These are phyloP conservation scores for Scaptodrosophila latifasciaeformis DNA, from an alignment of 2,888 invertebrate species.

Conservation along the genomic window DNA sequence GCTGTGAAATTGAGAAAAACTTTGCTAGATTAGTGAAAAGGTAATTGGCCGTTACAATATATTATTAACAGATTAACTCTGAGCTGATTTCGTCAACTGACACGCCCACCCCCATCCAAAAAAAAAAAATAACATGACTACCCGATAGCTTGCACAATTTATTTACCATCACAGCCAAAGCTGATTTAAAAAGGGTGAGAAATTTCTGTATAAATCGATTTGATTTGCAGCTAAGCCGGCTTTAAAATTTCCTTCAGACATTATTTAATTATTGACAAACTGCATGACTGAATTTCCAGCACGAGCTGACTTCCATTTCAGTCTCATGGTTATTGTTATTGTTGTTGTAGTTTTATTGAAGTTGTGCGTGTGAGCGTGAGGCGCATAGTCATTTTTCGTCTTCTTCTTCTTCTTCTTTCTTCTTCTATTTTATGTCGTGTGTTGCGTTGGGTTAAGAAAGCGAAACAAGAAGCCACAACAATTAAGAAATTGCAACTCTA, in stretches of 20 bases:
- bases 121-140: too few relatives aligned
- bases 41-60: constrained; percentile 22
- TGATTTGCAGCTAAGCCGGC: too few relatives aligned
- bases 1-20: constrained; percentile 38
- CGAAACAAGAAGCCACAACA: constrained; percentile 61
- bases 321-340: constrained; percentile 20
- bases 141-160: constrained; percentile 3
- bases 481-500: constrained; percentile 51
- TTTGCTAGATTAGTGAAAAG: constrained; percentile 30
- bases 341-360: too few relatives aligned
- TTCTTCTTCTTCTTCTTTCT: constrained; percentile 11
- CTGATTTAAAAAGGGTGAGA: too few relatives aligned
- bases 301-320: neutral
- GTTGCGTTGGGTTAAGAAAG: constrained; percentile 59
- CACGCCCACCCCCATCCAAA: neutral
- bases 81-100: neutral
- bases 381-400: constrained; percentile 44
- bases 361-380: constrained; percentile 12
- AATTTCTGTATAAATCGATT: too few relatives aligned
- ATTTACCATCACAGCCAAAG: too few relatives aligned
- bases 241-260: constrained; percentile 27
- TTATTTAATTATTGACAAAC: constrained; percentile 49
- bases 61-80: neutral
- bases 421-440: constrained; percentile 2
- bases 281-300: constrained; percentile 12